phyloP scores from a whole-genome alignment of 2,113 vertebrate genomes.

The Nothocercus julius region DNA sequence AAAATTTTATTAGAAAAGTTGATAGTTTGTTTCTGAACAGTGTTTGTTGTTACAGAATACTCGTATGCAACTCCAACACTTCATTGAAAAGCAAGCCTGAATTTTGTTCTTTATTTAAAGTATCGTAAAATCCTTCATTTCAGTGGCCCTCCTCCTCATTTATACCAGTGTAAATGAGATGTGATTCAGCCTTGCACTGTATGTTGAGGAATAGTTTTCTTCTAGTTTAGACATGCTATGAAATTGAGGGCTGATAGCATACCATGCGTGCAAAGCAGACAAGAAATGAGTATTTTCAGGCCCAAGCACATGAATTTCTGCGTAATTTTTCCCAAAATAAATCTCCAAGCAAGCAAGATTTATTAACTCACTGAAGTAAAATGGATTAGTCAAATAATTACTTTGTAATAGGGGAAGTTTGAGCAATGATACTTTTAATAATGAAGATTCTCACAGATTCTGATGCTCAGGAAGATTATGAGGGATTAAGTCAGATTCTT shows the following conservation, averaged over 20 bases:
- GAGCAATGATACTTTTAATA: conserved; percentile 62
- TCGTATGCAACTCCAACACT: background rate
- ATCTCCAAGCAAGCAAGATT: conserved; percentile 39
- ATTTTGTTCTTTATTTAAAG: conserved; percentile 2
- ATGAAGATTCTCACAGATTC: conserved; percentile 44
- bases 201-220: conserved; percentile 21
- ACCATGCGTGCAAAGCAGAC: background rate
- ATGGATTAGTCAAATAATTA: conserved; percentile 69
- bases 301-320: background rate
- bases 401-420: conserved; percentile 45
- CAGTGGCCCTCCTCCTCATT: background rate
- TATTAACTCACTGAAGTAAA: conserved; percentile 37
- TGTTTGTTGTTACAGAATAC: background rate
- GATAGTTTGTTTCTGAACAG: background rate
- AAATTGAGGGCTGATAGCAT: conserved; percentile 15
- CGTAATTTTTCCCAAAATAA: conserved; percentile 20
- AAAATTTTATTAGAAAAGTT: background rate
- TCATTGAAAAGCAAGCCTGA: background rate
- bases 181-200: background rate
- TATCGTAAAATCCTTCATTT: background rate
- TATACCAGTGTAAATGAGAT: background rate
- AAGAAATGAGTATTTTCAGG: conserved; percentile 4
- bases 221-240: background rate
- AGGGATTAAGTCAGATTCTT: conserved; percentile 49
- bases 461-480: conserved; percentile 60